Conservation (phyloP, 2,888 invertebrate species). For the Eurytoma adleriae region DNA sequence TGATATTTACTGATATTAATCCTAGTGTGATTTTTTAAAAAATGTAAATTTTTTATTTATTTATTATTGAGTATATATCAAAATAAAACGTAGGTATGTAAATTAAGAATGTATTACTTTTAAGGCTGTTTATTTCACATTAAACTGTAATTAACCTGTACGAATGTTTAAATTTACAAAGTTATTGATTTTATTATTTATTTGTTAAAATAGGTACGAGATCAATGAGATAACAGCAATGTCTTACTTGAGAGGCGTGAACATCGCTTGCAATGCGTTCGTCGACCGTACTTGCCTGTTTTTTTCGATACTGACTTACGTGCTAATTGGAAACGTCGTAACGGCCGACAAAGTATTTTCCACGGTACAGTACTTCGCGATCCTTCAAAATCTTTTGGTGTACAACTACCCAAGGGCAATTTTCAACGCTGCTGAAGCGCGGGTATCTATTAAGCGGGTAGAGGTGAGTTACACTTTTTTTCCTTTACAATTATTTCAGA, state of each 20-base stretch:
- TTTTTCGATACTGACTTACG: constrained; percentile 87
- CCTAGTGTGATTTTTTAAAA: background rate
- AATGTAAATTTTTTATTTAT: background rate
- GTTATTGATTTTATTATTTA: no score
- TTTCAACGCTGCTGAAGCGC: constrained; percentile 80
- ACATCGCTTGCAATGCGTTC: constrained; percentile 83
- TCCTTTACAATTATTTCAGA: no score
- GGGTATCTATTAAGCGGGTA: constrained; percentile 81
- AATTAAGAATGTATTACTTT: no score
- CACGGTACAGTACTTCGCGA: constrained; percentile 86
- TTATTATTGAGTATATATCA: no score
- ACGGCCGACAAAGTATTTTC: constrained; percentile 85
- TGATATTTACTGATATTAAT: no score
- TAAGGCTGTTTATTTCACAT: no score
- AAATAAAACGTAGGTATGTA: no score
- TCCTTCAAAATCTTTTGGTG: constrained; percentile 83
- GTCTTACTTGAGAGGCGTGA: constrained; percentile 83
- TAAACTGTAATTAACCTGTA: no score
- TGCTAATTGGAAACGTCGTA: constrained; percentile 78
- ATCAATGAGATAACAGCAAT: constrained; percentile 81
- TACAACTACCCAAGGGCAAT: constrained; percentile 82
- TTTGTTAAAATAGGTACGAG: constrained; percentile 79
- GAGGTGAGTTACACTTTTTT: constrained; percentile 75
- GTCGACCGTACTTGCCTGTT: constrained; percentile 90
- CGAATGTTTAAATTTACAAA: no score